phyloP scores from a whole-genome alignment of 1,140 invertebrate genomes.

The Scaptomyza hsui region DNA sequence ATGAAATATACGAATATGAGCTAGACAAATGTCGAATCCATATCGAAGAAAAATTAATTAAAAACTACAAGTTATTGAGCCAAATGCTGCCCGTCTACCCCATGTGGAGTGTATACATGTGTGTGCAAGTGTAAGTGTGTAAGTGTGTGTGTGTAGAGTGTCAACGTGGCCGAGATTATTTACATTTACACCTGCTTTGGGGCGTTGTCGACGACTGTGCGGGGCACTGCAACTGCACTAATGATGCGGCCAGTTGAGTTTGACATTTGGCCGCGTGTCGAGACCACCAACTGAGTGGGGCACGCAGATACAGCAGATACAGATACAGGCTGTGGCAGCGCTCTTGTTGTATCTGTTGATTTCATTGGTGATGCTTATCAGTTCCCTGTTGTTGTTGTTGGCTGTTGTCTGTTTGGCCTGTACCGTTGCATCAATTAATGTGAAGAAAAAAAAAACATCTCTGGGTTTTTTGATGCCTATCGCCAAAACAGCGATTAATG shows the following conservation, averaged over 20 bases:
- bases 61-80: slow-evolving; percentile 54
- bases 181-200: slow-evolving; percentile 72
- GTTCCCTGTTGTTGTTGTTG: slow-evolving; percentile 10
- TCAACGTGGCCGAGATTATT: slow-evolving; percentile 72
- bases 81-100: slow-evolving; percentile 32
- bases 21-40: slow-evolving; percentile 39
- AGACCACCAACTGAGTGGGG: slow-evolving; percentile 66
- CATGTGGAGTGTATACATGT: slow-evolving; percentile 48
- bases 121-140: slow-evolving; percentile 32
- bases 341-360: slow-evolving; percentile 56
- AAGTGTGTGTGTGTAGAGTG: slow-evolving; percentile 39
- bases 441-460: slow-evolving; percentile 48
- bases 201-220: slow-evolving; percentile 32
- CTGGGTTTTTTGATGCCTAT: slow-evolving; percentile 53
- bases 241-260: slow-evolving; percentile 63
- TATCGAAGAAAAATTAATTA: slow-evolving; percentile 61
- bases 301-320: not conserved
- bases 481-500: slow-evolving; percentile 70
- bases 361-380: slow-evolving; percentile 69
- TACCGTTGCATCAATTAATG: slow-evolving; percentile 73
- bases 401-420: slow-evolving; percentile 16
- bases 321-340: too few relatives aligned
- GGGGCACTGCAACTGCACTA: slow-evolving; percentile 53
- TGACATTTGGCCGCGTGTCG: slow-evolving; percentile 60
- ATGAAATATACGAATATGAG: slow-evolving; percentile 48